A percentile compares a stretch with the other conserved stretches of the same genome.
Conservation (phyloP, 2,113 vertebrate species). For the Mohoua ochrocephala region DNA sequence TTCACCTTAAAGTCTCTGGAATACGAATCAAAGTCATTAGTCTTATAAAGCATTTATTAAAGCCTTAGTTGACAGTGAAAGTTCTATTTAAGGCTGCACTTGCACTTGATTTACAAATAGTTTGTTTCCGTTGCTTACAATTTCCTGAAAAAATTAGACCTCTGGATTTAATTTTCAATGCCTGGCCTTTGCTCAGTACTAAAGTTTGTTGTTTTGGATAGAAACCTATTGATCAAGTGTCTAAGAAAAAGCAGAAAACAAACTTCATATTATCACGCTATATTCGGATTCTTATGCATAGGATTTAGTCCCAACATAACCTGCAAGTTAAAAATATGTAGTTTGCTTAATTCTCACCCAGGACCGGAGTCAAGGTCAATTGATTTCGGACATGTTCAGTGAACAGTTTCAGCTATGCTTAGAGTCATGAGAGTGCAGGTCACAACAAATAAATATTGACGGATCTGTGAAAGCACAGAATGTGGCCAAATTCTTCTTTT, state of each 20-base stretch:
- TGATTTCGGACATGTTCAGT: neutral
- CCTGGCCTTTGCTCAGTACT: neutral
- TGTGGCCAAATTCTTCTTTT: neutral
- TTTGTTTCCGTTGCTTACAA: neutral
- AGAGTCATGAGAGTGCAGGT: neutral
- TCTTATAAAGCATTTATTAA: neutral
- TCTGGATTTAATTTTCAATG: neutral
- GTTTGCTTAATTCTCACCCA: neutral
- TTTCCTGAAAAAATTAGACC: neutral
- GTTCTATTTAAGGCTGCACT: neutral
- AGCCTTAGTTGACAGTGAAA: neutral
- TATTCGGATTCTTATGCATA: neutral
- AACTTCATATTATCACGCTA: neutral
- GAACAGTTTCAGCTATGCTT: neutral
- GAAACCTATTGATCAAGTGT: neutral
- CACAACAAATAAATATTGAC: slow-evolving; percentile 29
- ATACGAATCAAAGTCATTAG: neutral
- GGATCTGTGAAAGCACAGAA: neutral
- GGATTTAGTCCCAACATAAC: neutral
- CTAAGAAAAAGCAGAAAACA: neutral
- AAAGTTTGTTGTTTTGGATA: neutral
- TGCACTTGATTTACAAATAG: neutral
- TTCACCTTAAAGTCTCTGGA: neutral
- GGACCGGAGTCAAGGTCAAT: neutral
- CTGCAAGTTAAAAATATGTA: neutral